Base-by-base conservation (phyloP, 2,888 invertebrate species). In the Pandemis cinnamomeana region DNA sequence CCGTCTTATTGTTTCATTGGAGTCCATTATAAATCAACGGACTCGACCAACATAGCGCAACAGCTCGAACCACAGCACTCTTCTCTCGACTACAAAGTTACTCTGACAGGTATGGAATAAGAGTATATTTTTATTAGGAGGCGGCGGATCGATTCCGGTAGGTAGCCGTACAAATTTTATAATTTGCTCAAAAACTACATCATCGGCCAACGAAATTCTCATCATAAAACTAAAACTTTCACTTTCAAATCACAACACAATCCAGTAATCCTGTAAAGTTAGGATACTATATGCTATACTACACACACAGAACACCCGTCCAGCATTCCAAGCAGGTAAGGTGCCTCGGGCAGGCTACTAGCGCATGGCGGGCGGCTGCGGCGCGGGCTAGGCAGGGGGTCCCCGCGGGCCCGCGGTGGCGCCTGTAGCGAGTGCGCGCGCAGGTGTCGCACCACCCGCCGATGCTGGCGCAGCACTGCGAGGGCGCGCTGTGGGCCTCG, bases 401-500 rank as follows among this genome's bases (percentile, higher is more conserved):
- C n/a, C n/a, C n/a, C n/a, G 20, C 20, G 1, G 20, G 20, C 20
- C 20, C n/a, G n/a, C n/a, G n/a, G n/a, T n/a, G n/a, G n/a, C n/a
- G n/a, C n/a, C 27, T 10, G 10, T 8, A 58, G 58, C 27, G 27
- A 11, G 10, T 3, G 67, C 8, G 51, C 51, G 71, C 48, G 68
- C 79, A 90, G 90, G 97, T 99, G 20, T 97, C 97, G 41, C 99
- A 99, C 95, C 99, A 99, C 94, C 99, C 99, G 20, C 99, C 99
- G 4, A 97, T 98, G 94, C 96, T 97, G 70, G 99, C 99, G 20
- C 96, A 98, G 86, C 96, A 96, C 91, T 98, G 98, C 86, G 98
- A 99, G 89, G 98, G 99, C 42, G 91, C 93, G 70, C 89, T 89
- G 20, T 99, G 99, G 99, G 94, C 91, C 69, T 96, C 96, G 84